These are phyloP conservation scores for Limenitis camilla DNA, from an alignment of 2,888 invertebrate genomes.

Conservation along the genomic window DNA sequence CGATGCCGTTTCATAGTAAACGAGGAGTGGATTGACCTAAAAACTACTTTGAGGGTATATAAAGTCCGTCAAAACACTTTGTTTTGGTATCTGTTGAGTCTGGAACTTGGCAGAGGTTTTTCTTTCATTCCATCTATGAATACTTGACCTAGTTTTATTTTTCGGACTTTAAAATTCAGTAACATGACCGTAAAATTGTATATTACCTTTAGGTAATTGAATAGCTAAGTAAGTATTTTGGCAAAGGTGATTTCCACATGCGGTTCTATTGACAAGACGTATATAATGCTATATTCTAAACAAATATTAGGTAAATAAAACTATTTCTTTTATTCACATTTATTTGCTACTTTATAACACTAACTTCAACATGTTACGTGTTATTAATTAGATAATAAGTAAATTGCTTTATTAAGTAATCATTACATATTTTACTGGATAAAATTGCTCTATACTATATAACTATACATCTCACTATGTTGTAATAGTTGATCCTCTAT, in stretches of 20 bases:
- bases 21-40: conserved; percentile 2
- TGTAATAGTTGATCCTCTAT: background rate
- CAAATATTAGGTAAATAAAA: too few relatives aligned
- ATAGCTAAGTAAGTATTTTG: too few relatives aligned
- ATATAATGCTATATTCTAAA: too few relatives aligned
- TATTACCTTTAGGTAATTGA: background rate
- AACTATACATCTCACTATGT: background rate
- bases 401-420: too few relatives aligned
- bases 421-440: too few relatives aligned
- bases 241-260: too few relatives aligned
- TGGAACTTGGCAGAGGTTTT: background rate
- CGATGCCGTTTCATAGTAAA: conserved; percentile 4
- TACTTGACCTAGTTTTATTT: background rate
- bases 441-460: too few relatives aligned
- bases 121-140: background rate
- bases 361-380: too few relatives aligned
- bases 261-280: too few relatives aligned
- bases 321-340: too few relatives aligned
- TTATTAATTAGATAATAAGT: too few relatives aligned
- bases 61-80: background rate
- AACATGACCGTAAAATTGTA: background rate
- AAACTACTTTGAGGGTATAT: background rate
- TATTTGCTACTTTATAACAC: too few relatives aligned
- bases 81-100: background rate
- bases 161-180: background rate